phyloP scores from a whole-genome alignment of 2,113 vertebrate genomes.

The Ophthalmolycus amberensis region DNA sequence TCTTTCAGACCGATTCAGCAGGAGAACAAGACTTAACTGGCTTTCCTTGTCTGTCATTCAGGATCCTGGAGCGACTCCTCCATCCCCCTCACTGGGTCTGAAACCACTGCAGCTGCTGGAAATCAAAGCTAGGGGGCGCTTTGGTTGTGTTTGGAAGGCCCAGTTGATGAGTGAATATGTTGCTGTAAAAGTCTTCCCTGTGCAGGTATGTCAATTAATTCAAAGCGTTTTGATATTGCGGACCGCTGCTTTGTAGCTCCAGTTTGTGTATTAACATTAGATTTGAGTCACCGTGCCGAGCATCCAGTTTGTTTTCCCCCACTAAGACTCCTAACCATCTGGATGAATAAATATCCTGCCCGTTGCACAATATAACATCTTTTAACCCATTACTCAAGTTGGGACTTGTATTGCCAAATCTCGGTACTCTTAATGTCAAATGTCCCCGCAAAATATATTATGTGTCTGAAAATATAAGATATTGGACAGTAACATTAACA shows the following conservation, averaged over 20 bases:
- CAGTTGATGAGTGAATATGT: constrained; percentile 96
- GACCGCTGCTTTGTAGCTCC: background rate
- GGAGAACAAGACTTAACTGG: background rate
- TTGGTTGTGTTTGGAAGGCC: constrained; percentile 98
- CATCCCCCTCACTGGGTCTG: constrained; percentile 92
- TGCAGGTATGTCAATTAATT: constrained; percentile 86
- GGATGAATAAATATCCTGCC: background rate
- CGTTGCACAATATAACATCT: background rate
- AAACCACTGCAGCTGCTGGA: constrained; percentile 97
- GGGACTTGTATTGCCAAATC: background rate
- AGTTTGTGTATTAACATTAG: background rate
- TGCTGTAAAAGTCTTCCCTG: constrained; percentile 97
- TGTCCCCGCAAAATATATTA: background rate
- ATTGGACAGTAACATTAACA: background rate
- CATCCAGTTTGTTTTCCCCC: too few species aligned
- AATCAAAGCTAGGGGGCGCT: constrained; percentile 95
- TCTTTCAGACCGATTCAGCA: background rate
- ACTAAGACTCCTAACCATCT: background rate
- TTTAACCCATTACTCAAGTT: background rate
- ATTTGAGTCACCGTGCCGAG: background rate
- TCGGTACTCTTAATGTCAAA: background rate
- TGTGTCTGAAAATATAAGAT: background rate
- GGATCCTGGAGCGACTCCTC: constrained; percentile 91
- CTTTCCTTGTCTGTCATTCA: constrained; percentile 56
- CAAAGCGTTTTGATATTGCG: too few species aligned